These are phyloP conservation scores for Cyclura pinguis DNA, from an alignment of 2,797 vertebrate species.

Conservation along the genomic window DNA sequence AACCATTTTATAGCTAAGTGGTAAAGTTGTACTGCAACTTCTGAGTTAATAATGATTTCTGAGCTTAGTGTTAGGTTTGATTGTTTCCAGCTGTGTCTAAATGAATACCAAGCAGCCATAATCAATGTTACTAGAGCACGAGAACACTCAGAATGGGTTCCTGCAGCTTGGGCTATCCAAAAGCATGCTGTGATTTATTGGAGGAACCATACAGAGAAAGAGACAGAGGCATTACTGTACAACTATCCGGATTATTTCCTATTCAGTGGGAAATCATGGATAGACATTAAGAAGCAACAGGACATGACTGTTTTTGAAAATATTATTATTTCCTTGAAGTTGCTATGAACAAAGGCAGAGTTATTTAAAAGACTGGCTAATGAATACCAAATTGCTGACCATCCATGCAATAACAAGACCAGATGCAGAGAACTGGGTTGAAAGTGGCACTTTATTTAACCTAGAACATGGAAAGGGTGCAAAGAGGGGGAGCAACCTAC, in stretches of 20 bases:
- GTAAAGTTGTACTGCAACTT: conserved; percentile 18
- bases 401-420: no score
- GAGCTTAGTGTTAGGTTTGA: conserved; percentile 12
- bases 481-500: no score
- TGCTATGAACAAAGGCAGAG: neutral
- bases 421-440: no score
- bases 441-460: no score
- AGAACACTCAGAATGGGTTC: conserved; percentile 1
- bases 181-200: conserved; percentile 23
- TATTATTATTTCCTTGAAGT: conserved; percentile 11
- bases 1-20: conserved; percentile 8
- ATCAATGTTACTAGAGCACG: neutral
- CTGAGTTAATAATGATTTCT: conserved; percentile 23
- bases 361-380: neutral
- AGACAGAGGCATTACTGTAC: neutral
- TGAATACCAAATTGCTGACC: neutral
- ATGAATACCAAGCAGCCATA: conserved; percentile 24
- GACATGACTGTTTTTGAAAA: neutral
- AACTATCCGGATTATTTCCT: conserved; percentile 3
- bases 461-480: no score
- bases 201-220: neutral
- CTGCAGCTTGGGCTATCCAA: conserved; percentile 9
- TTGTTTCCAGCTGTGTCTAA: conserved; percentile 25
- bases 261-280: conserved; percentile 7
- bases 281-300: conserved; percentile 17